phyloP scores from a whole-genome alignment of 2,888 invertebrate species.

The Limnephilus rhombicus region DNA sequence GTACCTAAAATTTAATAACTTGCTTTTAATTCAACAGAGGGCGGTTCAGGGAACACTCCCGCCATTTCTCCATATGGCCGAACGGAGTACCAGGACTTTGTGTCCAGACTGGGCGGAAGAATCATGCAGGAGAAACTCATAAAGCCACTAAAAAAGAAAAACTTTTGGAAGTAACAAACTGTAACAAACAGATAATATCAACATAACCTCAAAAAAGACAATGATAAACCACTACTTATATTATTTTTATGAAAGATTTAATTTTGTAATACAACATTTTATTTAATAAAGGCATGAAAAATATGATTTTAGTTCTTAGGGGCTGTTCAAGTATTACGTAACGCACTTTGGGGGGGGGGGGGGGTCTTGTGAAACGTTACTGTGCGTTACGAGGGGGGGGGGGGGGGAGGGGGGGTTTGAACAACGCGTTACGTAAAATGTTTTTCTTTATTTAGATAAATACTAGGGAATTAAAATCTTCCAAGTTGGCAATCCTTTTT shows the following conservation, averaged over 20 bases:
- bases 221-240: not conserved
- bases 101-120: constrained; percentile 79
- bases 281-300: not conserved
- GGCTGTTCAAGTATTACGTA: no score
- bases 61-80: constrained; percentile 75
- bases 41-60: constrained; percentile 67
- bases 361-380: no score
- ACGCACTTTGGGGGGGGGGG: no score
- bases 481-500: no score
- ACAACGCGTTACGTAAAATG: no score
- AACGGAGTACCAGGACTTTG: constrained; percentile 81
- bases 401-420: no score
- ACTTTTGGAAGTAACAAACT: constrained; percentile 29
- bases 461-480: no score
- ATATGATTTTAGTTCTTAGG: no score
- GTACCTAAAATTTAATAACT: not conserved
- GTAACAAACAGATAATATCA: not conserved
- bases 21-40: constrained; percentile 11
- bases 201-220: not conserved
- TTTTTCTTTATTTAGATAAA: no score
- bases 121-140: constrained; percentile 81
- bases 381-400: no score
- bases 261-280: not conserved
- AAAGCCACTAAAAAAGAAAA: constrained; percentile 68
- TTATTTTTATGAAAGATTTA: not conserved